Base-by-base conservation (phyloP, 2,888 invertebrate genomes). In the Cantharis rustica region DNA sequence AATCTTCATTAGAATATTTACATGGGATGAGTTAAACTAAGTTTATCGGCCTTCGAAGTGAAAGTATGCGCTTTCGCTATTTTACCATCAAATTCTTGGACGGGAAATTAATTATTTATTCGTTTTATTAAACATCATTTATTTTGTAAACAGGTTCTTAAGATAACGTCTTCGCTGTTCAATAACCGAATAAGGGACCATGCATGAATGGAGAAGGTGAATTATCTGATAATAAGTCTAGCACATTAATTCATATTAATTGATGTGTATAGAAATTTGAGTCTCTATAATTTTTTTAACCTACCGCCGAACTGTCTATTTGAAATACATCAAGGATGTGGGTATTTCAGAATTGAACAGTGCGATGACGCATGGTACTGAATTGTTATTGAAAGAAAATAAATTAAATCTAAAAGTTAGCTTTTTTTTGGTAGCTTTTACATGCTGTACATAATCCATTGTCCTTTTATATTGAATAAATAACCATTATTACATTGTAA, bases 1-100 rank as follows among this genome's bases (percentile, higher is more conserved):
- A 47, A 47, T 47, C 31, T 11, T 7, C n/a, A n/a, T 47, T 47
- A 9, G 5, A 20, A 20, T 66, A 66, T 20, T 20, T 20, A 23
- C 17, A n/a, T 20, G 64, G 5, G n/a, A 66, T 66, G 20, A 66
- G 64, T 66, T 16, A 66, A 64, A 66, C 20, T 13, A 20, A 26
- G 64, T 64, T 74, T 69, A 70, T 70, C 69, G 47, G 63, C 69
- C 69, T 70, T 69, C 20, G 9, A 27, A 74, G 74, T 74, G 74
- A 74, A 74, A 74, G 74, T 69, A 13, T 2, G 11, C 16, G 64
- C 74, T 74, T 74, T 74, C 74, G 69, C 74, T 74, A 16, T 31
- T 47, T 23, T 62, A 47, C 23, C 74, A 69, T 26, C 26, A 69
- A 69, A 27, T 69, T 69, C 69, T 66, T 66, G n/a, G 13, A 20